Evolutionary conservation across 2,888 invertebrate genomes (phyloP).

Genomic region (Carcina quercana): DNA sequence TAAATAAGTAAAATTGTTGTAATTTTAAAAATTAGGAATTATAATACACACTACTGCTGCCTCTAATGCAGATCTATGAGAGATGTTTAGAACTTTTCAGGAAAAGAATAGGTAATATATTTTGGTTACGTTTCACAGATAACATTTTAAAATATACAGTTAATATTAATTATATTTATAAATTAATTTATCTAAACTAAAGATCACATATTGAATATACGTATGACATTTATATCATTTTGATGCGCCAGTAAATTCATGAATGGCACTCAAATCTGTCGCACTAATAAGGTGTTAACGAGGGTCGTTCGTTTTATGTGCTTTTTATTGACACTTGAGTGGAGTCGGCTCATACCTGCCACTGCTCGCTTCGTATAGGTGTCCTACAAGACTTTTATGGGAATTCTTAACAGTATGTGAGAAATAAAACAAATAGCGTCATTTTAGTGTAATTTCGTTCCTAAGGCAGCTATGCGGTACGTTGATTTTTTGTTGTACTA

Average conservation of each 20-base stretch:
- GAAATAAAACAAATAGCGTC: conserved; percentile 25
- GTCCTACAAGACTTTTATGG: conserved; percentile 38
- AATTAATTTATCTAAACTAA: too few relatives aligned
- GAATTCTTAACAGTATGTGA: conserved; percentile 11
- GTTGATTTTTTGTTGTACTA: conserved; percentile 8
- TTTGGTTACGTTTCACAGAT: too few relatives aligned
- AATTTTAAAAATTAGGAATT: too few relatives aligned
- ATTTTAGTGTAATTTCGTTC: conserved; percentile 44
- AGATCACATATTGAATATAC: too few relatives aligned
- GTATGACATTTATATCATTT: conserved; percentile 36
- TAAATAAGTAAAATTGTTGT: too few relatives aligned
- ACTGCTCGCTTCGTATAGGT: conserved; percentile 45
- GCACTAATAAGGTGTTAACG: conserved; percentile 65
- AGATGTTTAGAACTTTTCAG: too few relatives aligned
- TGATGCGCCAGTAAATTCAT: conserved; percentile 52
- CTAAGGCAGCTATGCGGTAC: conserved; percentile 10
- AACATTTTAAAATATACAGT: too few relatives aligned
- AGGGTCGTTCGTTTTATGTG: conserved; percentile 65
- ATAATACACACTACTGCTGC: too few relatives aligned
- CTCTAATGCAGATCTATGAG: too few relatives aligned
- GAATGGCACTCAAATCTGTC: conserved; percentile 57
- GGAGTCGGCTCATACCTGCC: conserved; percentile 41
- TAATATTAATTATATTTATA: too few relatives aligned
- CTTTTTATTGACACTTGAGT: conserved; percentile 63
- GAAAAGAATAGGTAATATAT: too few relatives aligned